Percentiles rank a stretch among this genome's conserved stretches.
phyloP scores from a whole-genome alignment of 2,888 invertebrate genomes.

The Lobophora halterata region DNA sequence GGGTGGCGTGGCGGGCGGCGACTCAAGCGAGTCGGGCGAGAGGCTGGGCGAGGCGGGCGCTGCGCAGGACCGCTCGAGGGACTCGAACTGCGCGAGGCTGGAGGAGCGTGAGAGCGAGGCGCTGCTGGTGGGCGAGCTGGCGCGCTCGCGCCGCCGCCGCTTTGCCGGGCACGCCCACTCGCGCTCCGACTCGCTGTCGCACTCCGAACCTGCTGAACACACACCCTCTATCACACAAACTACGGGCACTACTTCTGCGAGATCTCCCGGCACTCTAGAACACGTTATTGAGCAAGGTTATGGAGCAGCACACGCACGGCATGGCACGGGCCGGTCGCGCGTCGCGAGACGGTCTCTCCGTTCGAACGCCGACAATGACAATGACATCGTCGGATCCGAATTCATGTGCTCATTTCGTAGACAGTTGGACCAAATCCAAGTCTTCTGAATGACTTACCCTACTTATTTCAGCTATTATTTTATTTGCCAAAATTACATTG shows the following conservation, averaged over 20 bases:
- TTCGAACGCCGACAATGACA: constrained; percentile 64
- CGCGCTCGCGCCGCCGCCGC: constrained; percentile 83
- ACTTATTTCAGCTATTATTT: constrained; percentile 31
- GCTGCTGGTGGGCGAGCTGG: constrained; percentile 64
- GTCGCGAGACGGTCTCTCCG: too few relatives aligned
- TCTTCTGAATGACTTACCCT: constrained; percentile 40
- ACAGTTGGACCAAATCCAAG: constrained; percentile 58
- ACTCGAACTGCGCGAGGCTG: constrained; percentile 92
- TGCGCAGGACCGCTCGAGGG: constrained; percentile 83
- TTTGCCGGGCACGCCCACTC: constrained; percentile 89
- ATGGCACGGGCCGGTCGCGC: constrained; percentile 26
- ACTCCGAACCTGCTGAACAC: constrained; percentile 67
- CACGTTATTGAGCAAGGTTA: too few relatives aligned
- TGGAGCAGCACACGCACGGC: too few relatives aligned
- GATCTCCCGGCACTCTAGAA: not conserved
- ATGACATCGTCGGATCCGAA: constrained; percentile 60
- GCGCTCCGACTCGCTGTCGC: constrained; percentile 85
- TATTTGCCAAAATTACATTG: constrained; percentile 33
- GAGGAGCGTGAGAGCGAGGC: constrained; percentile 88
- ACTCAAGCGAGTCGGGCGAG: constrained; percentile 74
- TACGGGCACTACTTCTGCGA: constrained; percentile 13
- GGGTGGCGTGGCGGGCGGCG: constrained; percentile 65
- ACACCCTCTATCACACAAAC: constrained; percentile 31
- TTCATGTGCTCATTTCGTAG: constrained; percentile 43
- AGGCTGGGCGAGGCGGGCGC: constrained; percentile 69